Conservation (phyloP, 2,888 invertebrate genomes). For the Tipula confusa region DNA sequence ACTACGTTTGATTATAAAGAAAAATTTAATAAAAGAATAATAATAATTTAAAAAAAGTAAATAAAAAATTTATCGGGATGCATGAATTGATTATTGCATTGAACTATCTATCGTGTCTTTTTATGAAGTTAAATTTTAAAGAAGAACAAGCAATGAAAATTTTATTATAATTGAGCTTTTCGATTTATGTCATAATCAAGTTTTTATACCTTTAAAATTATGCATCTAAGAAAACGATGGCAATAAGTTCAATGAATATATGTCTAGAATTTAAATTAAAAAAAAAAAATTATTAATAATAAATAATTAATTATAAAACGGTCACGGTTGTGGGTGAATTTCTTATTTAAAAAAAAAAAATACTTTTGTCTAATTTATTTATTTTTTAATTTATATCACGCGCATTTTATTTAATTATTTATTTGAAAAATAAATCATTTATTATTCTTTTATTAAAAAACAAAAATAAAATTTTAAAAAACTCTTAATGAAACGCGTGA, state of each 20-base stretch:
- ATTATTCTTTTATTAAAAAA: constrained; percentile 21
- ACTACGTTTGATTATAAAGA: background rate
- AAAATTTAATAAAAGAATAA: constrained; percentile 3
- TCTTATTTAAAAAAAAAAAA: background rate
- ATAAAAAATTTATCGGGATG: background rate
- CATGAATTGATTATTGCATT: background rate
- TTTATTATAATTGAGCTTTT: background rate
- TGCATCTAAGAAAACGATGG: background rate
- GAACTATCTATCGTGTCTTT: background rate
- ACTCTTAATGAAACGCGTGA: constrained; percentile 27
- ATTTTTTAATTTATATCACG: constrained; percentile 29
- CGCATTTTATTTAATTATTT: constrained; percentile 12
- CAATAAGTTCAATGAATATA: background rate
- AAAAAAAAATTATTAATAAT: background rate
- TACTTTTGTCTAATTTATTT: background rate
- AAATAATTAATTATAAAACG: constrained; percentile 4
- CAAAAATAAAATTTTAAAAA: background rate
- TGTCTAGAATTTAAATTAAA: constrained; percentile 7
- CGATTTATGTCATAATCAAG: background rate
- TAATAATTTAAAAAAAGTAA: background rate
- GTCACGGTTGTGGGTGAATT: constrained; percentile 16
- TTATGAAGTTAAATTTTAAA: background rate
- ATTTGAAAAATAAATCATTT: background rate
- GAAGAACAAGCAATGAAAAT: background rate
- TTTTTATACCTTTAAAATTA: background rate